A percentile compares a stretch with the other conserved stretches of the same genome.
Conservation (phyloP, 2,888 invertebrate genomes). For the Scaptomyza reducta region DNA sequence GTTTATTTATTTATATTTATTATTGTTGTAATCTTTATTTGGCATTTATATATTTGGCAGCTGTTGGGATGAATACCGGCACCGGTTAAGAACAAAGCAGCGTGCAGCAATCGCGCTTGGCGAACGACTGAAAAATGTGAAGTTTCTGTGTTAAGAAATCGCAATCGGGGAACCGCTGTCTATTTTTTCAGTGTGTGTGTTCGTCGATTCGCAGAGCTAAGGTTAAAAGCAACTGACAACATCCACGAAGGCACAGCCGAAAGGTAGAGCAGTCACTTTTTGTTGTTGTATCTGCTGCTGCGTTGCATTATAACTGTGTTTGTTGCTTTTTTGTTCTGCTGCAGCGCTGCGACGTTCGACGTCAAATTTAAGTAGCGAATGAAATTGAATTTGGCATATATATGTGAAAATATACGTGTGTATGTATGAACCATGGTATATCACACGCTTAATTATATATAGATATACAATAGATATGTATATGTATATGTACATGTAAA, state of each 20-base stretch:
- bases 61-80: slow-evolving; percentile 14
- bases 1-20: slow-evolving; percentile 22
- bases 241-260: slow-evolving; percentile 57
- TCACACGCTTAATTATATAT: slow-evolving; percentile 36
- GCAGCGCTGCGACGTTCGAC: slow-evolving; percentile 40
- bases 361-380: slow-evolving; percentile 40
- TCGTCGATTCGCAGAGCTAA: slow-evolving; percentile 64
- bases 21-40: slow-evolving; percentile 23
- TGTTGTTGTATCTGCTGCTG: slow-evolving; percentile 44
- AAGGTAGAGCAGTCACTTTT: slow-evolving; percentile 47
- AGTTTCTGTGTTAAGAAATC: slow-evolving; percentile 53
- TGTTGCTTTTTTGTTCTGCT: slow-evolving; percentile 30
- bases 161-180: slow-evolving; percentile 39
- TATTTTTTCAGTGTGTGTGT: slow-evolving; percentile 49
- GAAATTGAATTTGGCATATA: slow-evolving; percentile 50
- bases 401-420: slow-evolving; percentile 15
- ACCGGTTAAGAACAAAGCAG: slow-evolving; percentile 42
- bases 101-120: slow-evolving; percentile 61
- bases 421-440: slow-evolving; percentile 26
- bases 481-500: slow-evolving; percentile 3
- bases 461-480: slow-evolving; percentile 7
- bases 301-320: slow-evolving; percentile 41
- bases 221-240: slow-evolving; percentile 62
- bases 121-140: slow-evolving; percentile 61
- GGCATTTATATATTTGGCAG: slow-evolving; percentile 7